Evolutionary conservation across 2,888 invertebrate species (phyloP).

Genomic region (Gymnoscelis rufifasciata): DNA sequence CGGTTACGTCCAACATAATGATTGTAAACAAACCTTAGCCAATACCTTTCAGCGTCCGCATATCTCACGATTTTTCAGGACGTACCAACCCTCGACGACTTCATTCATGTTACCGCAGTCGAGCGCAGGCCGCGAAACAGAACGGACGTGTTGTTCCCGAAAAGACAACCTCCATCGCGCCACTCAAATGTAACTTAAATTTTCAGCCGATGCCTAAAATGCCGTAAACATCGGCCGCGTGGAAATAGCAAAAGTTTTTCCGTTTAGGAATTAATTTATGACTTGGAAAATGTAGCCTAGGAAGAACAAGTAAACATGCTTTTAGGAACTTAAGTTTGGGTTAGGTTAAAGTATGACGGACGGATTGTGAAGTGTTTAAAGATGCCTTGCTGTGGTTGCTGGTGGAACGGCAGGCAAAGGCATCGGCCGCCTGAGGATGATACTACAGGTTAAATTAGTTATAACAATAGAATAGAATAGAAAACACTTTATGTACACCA

Average conservation of each 20-base stretch:
- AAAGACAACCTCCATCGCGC: slow-evolving; percentile 16
- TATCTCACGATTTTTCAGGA: slow-evolving; percentile 41
- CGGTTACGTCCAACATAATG: too few species aligned
- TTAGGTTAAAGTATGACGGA: slow-evolving; percentile 15
- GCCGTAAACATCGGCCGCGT: slow-evolving; percentile 6
- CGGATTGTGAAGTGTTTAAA: slow-evolving; percentile 32
- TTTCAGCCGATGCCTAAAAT: slow-evolving; percentile 7
- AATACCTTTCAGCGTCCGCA: slow-evolving; percentile 17
- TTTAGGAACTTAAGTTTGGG: slow-evolving; percentile 7
- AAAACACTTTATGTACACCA: too few species aligned
- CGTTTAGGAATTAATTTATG: slow-evolving; percentile 27
- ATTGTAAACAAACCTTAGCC: not conserved
- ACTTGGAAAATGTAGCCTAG: slow-evolving; percentile 30
- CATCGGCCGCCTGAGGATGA: slow-evolving; percentile 67
- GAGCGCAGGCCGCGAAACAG: slow-evolving; percentile 59
- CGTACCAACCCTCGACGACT: slow-evolving; percentile 49
- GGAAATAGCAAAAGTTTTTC: slow-evolving; percentile 30
- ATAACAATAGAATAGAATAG: too few species aligned
- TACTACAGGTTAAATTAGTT: slow-evolving; percentile 49
- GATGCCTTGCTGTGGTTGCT: slow-evolving; percentile 75
- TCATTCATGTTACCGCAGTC: slow-evolving; percentile 58
- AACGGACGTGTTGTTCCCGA: slow-evolving; percentile 34
- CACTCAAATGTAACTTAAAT: slow-evolving; percentile 12
- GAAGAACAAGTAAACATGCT: slow-evolving; percentile 20
- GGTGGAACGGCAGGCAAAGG: slow-evolving; percentile 74